Evolutionary conservation across 2,113 vertebrate genomes (phyloP).

Genomic region (Gambusia affinis): DNA sequence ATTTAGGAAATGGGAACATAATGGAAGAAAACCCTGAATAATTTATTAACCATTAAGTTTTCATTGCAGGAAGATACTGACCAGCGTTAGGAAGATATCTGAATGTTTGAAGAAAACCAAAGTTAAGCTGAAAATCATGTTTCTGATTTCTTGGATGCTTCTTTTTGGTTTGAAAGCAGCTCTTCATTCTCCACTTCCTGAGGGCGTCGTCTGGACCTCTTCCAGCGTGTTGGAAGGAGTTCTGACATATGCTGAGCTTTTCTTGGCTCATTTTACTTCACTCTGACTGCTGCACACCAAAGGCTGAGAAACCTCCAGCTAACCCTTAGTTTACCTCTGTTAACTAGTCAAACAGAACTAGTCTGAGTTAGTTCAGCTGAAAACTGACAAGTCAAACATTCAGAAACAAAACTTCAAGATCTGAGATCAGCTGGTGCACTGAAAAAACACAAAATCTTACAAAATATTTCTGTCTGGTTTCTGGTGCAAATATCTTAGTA

Average conservation of each 20-base stretch:
- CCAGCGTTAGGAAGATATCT: not conserved
- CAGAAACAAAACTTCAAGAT: too few relatives aligned
- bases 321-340: too few relatives aligned
- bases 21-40: not conserved
- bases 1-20: not conserved
- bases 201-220: not conserved
- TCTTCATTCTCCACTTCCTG: constrained; percentile 2
- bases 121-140: not conserved
- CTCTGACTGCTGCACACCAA: not conserved
- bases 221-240: not conserved
- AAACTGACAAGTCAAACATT: too few relatives aligned
- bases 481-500: too few relatives aligned
- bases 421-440: too few relatives aligned
- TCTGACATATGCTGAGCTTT: not conserved
- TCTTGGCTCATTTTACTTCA: not conserved
- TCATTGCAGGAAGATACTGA: not conserved
- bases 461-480: too few relatives aligned
- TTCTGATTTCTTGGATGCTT: not conserved
- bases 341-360: too few relatives aligned
- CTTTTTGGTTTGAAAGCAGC: not conserved
- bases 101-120: not conserved
- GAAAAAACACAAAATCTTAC: too few relatives aligned
- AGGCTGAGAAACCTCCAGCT: not conserved
- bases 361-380: too few relatives aligned
- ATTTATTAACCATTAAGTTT: not conserved